Conservation (phyloP, 2,888 invertebrate genomes). For the Catocala nupta region DNA sequence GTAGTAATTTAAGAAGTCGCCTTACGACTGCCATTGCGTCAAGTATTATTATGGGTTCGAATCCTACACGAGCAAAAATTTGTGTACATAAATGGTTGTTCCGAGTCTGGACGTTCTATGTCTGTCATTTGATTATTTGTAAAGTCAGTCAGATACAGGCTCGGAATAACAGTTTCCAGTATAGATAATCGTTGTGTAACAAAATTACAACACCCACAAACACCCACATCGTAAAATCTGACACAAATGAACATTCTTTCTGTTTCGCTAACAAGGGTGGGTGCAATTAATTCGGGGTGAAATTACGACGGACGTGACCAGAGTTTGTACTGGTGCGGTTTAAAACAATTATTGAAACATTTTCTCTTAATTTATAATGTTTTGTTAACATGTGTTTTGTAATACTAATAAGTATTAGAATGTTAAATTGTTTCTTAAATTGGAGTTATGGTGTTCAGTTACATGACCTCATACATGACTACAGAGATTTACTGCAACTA, state of each 20-base stretch:
- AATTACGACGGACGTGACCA: slow-evolving; percentile 32
- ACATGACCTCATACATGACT: too few relatives aligned
- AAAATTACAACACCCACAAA: slow-evolving; percentile 23
- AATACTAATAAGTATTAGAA: neutral
- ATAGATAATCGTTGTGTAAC: neutral
- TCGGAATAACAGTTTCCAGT: neutral
- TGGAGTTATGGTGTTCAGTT: too few relatives aligned
- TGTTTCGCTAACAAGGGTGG: slow-evolving; percentile 29
- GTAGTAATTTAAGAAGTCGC: too few relatives aligned
- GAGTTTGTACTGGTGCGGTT: slow-evolving; percentile 18
- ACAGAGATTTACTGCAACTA: too few relatives aligned
- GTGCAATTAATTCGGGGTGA: slow-evolving; percentile 32
- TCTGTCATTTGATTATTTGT: too few relatives aligned
- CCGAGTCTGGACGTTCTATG: too few relatives aligned
- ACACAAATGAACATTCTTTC: slow-evolving; percentile 36
- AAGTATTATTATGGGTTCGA: too few relatives aligned
- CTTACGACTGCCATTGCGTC: too few relatives aligned
- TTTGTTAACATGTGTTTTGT: slow-evolving; percentile 9
- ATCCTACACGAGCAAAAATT: too few relatives aligned
- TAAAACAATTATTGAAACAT: slow-evolving; percentile 23
- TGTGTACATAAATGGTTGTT: too few relatives aligned
- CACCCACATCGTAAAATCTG: slow-evolving; percentile 25
- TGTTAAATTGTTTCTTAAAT: neutral
- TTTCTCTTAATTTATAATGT: slow-evolving; percentile 17
- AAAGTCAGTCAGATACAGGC: too few relatives aligned